These are phyloP conservation scores for Semnornis frantzii DNA, from an alignment of 2,113 vertebrate species.

Conservation along the genomic window DNA sequence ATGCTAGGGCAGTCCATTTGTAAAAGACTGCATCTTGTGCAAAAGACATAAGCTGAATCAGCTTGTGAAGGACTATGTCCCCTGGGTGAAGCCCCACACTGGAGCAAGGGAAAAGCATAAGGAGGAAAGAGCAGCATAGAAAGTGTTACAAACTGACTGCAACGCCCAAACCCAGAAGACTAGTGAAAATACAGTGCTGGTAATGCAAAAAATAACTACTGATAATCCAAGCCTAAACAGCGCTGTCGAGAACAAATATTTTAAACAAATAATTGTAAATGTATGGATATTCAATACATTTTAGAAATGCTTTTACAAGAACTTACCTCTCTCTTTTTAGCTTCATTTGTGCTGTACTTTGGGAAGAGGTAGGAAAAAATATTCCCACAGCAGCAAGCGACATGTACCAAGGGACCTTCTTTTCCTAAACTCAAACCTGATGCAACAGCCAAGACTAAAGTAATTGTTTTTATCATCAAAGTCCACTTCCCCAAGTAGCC, in stretches of 20 bases:
- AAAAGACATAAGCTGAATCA: not conserved
- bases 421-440: conserved; percentile 98
- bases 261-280: not conserved
- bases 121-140: no score
- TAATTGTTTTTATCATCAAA: conserved; percentile 97
- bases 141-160: not conserved
- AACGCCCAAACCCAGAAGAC: not conserved
- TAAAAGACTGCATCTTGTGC: not conserved
- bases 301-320: not conserved
- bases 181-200: not conserved
- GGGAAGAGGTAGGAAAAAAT: conserved; percentile 99
- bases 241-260: not conserved
- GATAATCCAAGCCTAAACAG: not conserved
- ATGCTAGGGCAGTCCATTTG: not conserved
- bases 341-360: conserved; percentile 99
- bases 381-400: conserved; percentile 99
- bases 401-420: conserved; percentile 96
- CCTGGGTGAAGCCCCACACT: no score
- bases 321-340: conserved; percentile 96
- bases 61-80: no score
- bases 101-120: no score
- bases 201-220: not conserved
- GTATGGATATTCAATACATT: not conserved
- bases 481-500: conserved; percentile 99
- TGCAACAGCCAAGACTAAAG: conserved; percentile 95